Base-by-base conservation (phyloP, 2,888 invertebrate species). In the Pomacea canaliculata region DNA sequence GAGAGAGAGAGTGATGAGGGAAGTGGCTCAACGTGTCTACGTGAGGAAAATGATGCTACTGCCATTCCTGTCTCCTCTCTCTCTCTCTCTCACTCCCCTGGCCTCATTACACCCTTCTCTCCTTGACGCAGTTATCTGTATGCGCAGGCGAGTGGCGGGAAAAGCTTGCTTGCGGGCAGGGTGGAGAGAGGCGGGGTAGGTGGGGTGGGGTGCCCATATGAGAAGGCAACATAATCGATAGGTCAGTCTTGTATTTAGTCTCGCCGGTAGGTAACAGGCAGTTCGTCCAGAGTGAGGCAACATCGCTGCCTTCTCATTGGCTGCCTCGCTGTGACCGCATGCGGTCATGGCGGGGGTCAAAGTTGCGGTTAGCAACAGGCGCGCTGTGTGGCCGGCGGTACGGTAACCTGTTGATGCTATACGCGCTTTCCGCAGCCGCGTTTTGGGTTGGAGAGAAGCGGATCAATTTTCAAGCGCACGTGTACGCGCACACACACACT, bases 181-280 rank as follows among this genome's bases (percentile, higher is more conserved):
- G 60, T 60, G 60, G 16, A 60, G 16, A 46, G 23, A 3, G 66
- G 63, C 46, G 65, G 12, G 65, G 12, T 16, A 48, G 48, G 51
- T 3, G 27, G 37, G 23, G 23, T 23, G 49, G 37, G 49, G 27
- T 7, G 48, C 16, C 13, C 12, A 46, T 73, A 73, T 60, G 13
- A 59, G 19, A 9, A 60, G 73, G 56, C 51, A 37, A 27, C 12
- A 37, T 59, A 51, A 74, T 74, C 74, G 74, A 74, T 74, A 69
- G 74, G 74, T 74, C 74, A 68, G 48, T 74, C 69, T 74, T 74
- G 74, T 69, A 74, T 69, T 71, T 74, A 74, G 74, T 74, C 69
- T 49, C 46, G 67, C 56, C 68, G 68, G 74, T 74, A 74, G 74
- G 74, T 74, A 74, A 74, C 74, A 74, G 69, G 48, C 69, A 49